Conservation (phyloP, 2,113 vertebrate species). For the Cyanocitta stelleri region DNA sequence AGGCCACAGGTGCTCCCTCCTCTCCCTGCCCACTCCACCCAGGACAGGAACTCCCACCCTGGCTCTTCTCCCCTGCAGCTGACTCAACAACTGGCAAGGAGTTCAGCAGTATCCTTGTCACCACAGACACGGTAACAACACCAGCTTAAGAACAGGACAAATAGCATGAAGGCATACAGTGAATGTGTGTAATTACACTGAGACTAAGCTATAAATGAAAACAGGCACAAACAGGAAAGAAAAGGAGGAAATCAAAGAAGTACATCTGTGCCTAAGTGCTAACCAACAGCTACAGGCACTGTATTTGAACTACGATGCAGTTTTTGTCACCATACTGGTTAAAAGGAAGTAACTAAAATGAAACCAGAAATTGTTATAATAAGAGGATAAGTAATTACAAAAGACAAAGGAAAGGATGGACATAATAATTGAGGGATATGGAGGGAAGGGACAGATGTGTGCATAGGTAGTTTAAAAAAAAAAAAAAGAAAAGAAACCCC, state of each 20-base stretch:
- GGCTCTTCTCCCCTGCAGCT: neutral
- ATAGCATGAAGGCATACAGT: neutral
- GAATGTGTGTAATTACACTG: neutral
- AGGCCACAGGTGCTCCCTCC: neutral
- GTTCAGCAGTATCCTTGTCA: neutral
- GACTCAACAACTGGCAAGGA: neutral
- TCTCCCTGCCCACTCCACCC: neutral
- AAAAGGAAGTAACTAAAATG: neutral
- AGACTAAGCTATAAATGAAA: neutral
- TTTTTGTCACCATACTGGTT: neutral
- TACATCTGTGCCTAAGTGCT: neutral
- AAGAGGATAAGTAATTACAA: neutral
- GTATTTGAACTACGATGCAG: neutral
- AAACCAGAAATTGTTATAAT: neutral
- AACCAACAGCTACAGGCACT: neutral
- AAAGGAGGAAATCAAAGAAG: neutral
- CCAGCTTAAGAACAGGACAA: neutral
- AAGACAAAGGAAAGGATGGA: neutral
- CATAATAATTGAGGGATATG: neutral
- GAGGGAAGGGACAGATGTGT: rapidly evolving
- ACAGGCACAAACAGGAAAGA: neutral
- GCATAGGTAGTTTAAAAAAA: neutral
- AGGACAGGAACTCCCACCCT: neutral
- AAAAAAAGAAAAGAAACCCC: rapidly evolving
- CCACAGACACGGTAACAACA: rapidly evolving